A percentile compares a stretch with the other conserved stretches of the same genome.
Evolutionary conservation across 2,113 vertebrate species (phyloP).

Genomic region (Protomyctophum bolini): DNA sequence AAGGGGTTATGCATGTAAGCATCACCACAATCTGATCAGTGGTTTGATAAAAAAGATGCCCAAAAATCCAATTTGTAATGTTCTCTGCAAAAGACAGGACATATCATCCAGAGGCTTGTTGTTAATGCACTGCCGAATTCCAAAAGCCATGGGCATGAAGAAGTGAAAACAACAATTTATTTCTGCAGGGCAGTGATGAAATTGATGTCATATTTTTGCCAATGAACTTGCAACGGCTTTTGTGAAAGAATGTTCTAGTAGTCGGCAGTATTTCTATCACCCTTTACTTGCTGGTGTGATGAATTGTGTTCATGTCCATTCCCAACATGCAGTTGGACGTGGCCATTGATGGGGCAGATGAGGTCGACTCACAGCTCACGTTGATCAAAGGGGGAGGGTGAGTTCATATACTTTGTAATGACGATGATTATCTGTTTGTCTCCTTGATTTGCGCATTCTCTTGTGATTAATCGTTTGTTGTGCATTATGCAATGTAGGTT

Average conservation of each 20-base stretch:
- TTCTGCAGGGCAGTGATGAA: neutral
- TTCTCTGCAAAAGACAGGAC: neutral
- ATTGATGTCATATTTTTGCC: neutral
- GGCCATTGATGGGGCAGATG: slow-evolving; percentile 96
- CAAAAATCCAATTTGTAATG: neutral
- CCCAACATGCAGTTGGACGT: slow-evolving; percentile 86
- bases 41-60: no score
- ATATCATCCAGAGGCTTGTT: neutral
- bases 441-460: no score
- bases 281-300: neutral
- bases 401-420: slow-evolving; percentile 55
- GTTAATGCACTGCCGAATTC: neutral
- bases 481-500: no score
- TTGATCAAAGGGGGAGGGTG: slow-evolving; percentile 99
- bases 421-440: no score
- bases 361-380: slow-evolving; percentile 91
- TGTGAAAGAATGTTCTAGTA: neutral
- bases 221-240: no score
- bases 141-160: neutral
- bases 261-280: neutral
- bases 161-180: neutral
- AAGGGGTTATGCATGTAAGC: neutral
- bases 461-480: no score
- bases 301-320: neutral
- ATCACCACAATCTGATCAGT: no score